Evolutionary conservation across 2,888 invertebrate species (phyloP).

Genomic region (Homarus gammarus): DNA sequence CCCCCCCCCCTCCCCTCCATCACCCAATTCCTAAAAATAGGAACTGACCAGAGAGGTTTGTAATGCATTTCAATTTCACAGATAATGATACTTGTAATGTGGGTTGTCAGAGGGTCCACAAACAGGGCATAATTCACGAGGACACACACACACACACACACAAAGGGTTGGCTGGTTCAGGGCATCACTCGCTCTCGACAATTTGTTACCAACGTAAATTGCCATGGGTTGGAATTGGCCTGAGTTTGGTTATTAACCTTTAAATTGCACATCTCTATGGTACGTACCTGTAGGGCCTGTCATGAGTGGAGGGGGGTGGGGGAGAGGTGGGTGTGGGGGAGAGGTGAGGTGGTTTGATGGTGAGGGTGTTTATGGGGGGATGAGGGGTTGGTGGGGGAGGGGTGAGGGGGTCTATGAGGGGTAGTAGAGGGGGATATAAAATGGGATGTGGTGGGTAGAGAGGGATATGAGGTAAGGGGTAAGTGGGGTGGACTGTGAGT

Average conservation of each 20-base stretch:
- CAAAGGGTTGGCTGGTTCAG: neutral
- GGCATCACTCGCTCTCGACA: neutral
- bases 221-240: neutral
- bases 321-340: neutral
- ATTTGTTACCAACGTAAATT: neutral
- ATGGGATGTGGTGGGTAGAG: no score
- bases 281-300: neutral
- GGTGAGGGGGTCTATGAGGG: neutral
- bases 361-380: neutral
- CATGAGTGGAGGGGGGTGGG: neutral
- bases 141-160: neutral
- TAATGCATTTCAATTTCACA: conserved; percentile 1
- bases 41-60: neutral
- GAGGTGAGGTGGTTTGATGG: neutral
- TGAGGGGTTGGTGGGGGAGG: no score
- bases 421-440: no score
- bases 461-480: no score
- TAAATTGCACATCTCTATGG: neutral
- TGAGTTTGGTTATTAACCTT: neutral
- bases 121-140: neutral
- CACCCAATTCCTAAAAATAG: neutral
- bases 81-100: neutral
- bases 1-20: neutral
- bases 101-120: neutral
- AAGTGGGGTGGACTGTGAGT: no score